phyloP scores from a whole-genome alignment of 2,888 invertebrate genomes.

The Palloptera scutellata region DNA sequence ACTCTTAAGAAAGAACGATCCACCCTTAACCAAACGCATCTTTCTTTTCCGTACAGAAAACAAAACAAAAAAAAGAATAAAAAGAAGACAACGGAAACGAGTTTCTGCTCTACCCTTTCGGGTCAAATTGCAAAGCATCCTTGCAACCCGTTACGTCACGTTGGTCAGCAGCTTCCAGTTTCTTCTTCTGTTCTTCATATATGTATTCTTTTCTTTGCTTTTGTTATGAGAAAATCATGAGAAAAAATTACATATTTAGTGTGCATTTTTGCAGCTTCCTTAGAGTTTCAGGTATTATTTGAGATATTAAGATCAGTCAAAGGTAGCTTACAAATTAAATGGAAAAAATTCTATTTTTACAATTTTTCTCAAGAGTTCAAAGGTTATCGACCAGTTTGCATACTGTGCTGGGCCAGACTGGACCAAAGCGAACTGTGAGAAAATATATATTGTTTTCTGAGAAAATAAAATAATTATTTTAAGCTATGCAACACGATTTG shows the following conservation, averaged over 20 bases:
- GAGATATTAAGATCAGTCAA: background rate
- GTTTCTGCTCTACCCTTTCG: slow-evolving; percentile 44
- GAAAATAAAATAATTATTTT: background rate
- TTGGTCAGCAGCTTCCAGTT: slow-evolving; percentile 39
- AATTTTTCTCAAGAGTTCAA: slow-evolving; percentile 46
- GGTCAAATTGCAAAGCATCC: slow-evolving; percentile 17
- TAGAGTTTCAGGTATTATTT: slow-evolving; percentile 17
- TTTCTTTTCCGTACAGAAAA: background rate
- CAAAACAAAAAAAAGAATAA: background rate
- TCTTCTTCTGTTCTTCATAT: slow-evolving; percentile 7
- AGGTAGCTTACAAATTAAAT: background rate
- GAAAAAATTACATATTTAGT: slow-evolving; percentile 17
- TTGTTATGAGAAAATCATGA: slow-evolving; percentile 48
- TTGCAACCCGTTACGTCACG: slow-evolving; percentile 19
- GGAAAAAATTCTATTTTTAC: slow-evolving; percentile 25
- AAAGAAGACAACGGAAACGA: slow-evolving; percentile 34
- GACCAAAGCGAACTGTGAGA: slow-evolving; percentile 8
- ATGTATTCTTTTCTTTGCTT: background rate
- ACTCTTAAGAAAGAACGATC: background rate
- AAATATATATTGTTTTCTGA: background rate
- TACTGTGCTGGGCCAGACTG: slow-evolving; percentile 13
- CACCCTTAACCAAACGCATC: slow-evolving; percentile 17
- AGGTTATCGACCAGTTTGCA: slow-evolving; percentile 49
- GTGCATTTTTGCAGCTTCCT: slow-evolving; percentile 44
- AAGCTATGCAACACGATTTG: background rate